Base-by-base conservation (phyloP, 1,140 invertebrate genomes). In the Zophobas morio region DNA sequence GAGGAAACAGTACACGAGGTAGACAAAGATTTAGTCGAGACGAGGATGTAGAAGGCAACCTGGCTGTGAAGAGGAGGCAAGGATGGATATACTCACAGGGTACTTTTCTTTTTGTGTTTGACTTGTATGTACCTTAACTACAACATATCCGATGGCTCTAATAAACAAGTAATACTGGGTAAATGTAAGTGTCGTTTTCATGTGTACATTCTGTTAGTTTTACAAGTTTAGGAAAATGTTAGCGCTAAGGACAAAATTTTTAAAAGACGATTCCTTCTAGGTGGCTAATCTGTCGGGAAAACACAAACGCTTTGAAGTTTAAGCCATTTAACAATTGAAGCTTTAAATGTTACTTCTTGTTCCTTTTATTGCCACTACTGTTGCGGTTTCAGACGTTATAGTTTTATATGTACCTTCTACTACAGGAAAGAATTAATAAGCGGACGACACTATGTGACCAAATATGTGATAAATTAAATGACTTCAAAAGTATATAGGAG, bases 251-350 rank as follows among this genome's bases (percentile, higher is more conserved):
- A 66, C 33, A 35, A 60, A 36, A 51, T 46, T 46, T 46, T n/a
- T n/a, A 51, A 5, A 51, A 51, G 47, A 74, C 72, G 53, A 57
- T 32, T 74, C 53, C 72, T 60, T 40, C 8, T 60, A 74, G 53
- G 47, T 74, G 72, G 53, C 51, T 8, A 47, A 57, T 74, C 53
- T 74, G 42, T 74, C 53, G 72, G 72, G 72, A 74, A 74, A 74
- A 74, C 72, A 74, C 72, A 74, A 74, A 53, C 72, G 72, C 72
- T 74, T 74, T 56, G 53, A 57, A 74, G 37, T 74, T 74, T 74
- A 74, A 74, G 71, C 71, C 51, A 74, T 40, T 56, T 5, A 40
- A 39, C 51, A 8, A 20, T 20, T 40, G 36, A n/a, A 74, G 72
- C 72, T 74, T 60, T 74, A 74, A 74, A 46, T 74, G 72, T 74